A percentile compares a stretch with the other conserved stretches of the same genome.
These are phyloP conservation scores for Halocynthia aurantium DNA, from an alignment of 23 tunicate genomes.

Conservation along the genomic window DNA sequence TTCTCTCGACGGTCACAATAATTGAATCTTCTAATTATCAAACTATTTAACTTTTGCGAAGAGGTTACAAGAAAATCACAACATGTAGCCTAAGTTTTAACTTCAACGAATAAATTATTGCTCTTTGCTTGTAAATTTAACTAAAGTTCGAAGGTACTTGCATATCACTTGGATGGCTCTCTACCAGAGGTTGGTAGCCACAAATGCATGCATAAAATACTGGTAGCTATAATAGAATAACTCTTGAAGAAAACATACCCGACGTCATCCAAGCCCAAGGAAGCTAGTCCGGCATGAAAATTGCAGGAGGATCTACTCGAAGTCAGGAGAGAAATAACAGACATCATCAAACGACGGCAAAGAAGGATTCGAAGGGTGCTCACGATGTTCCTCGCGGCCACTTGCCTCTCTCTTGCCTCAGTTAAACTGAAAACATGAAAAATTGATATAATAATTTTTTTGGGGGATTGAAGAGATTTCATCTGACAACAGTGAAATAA, in stretches of 20 bases:
- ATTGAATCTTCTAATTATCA: too few relatives aligned
- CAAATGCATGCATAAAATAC: neutral
- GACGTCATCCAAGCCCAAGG: conserved; percentile 65
- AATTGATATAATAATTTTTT: neutral
- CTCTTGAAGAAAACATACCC: conserved; percentile 22
- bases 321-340: conserved; percentile 37
- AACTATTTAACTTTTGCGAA: too few relatives aligned
- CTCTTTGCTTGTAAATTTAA: too few relatives aligned
- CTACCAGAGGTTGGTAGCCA: neutral
- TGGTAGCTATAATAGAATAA: neutral
- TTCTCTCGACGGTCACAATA: too few relatives aligned
- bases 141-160: too few relatives aligned
- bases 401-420: neutral
- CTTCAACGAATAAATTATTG: too few relatives aligned
- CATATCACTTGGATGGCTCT: neutral
- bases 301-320: conserved; percentile 48
- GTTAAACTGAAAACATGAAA: conserved; percentile 1
- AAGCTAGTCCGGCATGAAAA: conserved; percentile 47
- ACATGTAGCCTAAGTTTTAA: too few relatives aligned
- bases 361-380: conserved; percentile 1
- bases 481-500: neutral
- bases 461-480: neutral
- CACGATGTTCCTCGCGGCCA: conserved; percentile 13
- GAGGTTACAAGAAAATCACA: too few relatives aligned
- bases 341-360: conserved; percentile 18